Evolutionary conservation across 1,140 invertebrate species (phyloP).

Genomic region (Drosophila subpulchrella): DNA sequence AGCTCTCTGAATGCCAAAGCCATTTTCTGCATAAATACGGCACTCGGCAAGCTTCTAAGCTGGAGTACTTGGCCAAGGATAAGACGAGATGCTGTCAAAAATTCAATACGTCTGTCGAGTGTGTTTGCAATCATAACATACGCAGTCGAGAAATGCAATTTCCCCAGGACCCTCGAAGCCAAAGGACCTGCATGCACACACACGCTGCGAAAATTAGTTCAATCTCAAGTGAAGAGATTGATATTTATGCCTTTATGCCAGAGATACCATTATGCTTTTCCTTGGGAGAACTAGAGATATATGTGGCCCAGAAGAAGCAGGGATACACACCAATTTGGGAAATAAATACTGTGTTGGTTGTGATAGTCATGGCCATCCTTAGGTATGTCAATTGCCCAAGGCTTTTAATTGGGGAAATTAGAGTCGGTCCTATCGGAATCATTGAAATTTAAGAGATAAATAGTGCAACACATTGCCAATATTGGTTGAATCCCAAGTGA

Average conservation of each 20-base stretch:
- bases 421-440: too few relatives aligned
- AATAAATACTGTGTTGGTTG: background rate
- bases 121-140: conserved; percentile 69
- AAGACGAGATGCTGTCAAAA: conserved; percentile 18
- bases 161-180: conserved; percentile 25
- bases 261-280: conserved; percentile 6
- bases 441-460: background rate
- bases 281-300: conserved; percentile 5
- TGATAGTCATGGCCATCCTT: too few relatives aligned
- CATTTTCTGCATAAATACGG: conserved; percentile 35
- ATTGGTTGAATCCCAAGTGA: background rate
- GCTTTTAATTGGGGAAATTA: too few relatives aligned
- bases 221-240: conserved; percentile 5
- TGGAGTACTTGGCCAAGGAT: conserved; percentile 26
- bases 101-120: conserved; percentile 42
- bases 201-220: conserved; percentile 22
- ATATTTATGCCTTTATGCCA: background rate
- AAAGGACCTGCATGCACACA: conserved; percentile 9
- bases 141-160: conserved; percentile 41
- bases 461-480: background rate
- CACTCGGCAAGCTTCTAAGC: conserved; percentile 20
- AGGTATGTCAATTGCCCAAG: too few relatives aligned
- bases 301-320: background rate
- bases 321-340: background rate
- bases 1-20: conserved; percentile 23